Percentiles rank a stretch among this genome's conserved stretches.
phyloP scores from a whole-genome alignment of 2,113 vertebrate genomes.

The Sterna hirundo region DNA sequence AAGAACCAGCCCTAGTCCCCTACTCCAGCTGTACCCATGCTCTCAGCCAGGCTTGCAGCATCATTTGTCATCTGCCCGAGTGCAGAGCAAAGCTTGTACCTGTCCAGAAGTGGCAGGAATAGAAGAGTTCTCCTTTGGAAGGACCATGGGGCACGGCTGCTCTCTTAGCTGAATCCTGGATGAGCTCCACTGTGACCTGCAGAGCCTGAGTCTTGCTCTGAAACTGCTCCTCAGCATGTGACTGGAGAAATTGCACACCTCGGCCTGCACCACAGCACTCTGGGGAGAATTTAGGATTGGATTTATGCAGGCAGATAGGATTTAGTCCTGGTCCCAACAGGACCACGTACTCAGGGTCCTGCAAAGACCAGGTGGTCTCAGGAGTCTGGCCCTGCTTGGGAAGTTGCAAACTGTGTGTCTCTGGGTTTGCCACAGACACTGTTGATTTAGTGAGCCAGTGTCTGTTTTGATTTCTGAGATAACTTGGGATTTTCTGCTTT shows the following conservation, averaged over 20 bases:
- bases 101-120: neutral
- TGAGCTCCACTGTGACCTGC: neutral
- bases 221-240: neutral
- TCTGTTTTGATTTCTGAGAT: slow-evolving; percentile 47
- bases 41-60: neutral
- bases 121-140: neutral
- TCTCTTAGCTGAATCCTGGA: neutral
- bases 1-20: neutral
- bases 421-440: neutral
- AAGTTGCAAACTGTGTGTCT: neutral
- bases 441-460: slow-evolving; percentile 8
- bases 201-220: neutral
- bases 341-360: neutral
- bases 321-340: neutral
- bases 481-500: slow-evolving; percentile 25
- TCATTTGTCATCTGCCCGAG: neutral
- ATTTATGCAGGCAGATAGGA: neutral
- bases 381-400: neutral
- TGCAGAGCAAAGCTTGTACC: neutral
- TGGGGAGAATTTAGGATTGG: rapidly evolving
- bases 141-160: neutral
- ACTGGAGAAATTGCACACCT: neutral
- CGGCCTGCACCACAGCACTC: neutral
- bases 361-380: neutral
- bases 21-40: neutral